Conservation (phyloP, 2,888 invertebrate genomes). For the Frankliniella intonsa region DNA sequence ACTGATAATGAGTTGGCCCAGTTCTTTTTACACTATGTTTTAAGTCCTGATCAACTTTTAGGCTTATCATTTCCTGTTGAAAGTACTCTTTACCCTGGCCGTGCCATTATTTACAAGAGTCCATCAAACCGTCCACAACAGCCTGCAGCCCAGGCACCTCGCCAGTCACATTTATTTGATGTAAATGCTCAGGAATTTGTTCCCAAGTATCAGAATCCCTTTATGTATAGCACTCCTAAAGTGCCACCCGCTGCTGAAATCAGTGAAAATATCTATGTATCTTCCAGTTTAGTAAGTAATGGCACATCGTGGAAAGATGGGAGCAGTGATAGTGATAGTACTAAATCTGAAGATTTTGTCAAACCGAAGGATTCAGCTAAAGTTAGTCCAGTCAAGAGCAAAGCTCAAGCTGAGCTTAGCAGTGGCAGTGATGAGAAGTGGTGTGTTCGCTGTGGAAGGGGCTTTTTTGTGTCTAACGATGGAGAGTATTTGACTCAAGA, state of each 20-base stretch:
- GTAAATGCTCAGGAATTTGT: constrained; percentile 66
- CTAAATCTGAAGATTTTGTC: constrained; percentile 23
- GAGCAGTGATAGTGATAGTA: constrained; percentile 20
- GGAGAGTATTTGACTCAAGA: constrained; percentile 70
- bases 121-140: constrained; percentile 45
- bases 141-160: constrained; percentile 40
- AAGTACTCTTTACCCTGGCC: constrained; percentile 55
- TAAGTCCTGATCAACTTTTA: constrained; percentile 59
- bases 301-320: background rate
- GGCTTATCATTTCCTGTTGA: constrained; percentile 69
- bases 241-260: background rate
- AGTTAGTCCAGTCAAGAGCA: constrained; percentile 9
- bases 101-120: constrained; percentile 59
- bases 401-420: constrained; percentile 30
- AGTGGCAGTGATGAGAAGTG: constrained; percentile 41
- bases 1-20: constrained; percentile 54
- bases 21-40: constrained; percentile 57
- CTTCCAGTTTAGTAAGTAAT: constrained; percentile 8
- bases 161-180: constrained; percentile 48
- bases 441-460: constrained; percentile 68
- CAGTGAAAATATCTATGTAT: constrained; percentile 20
- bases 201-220: constrained; percentile 44
- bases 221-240: background rate
- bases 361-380: background rate
- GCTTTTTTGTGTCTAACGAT: constrained; percentile 64